Conservation (phyloP, 2,113 vertebrate genomes). For the Lasiurus borealis region DNA sequence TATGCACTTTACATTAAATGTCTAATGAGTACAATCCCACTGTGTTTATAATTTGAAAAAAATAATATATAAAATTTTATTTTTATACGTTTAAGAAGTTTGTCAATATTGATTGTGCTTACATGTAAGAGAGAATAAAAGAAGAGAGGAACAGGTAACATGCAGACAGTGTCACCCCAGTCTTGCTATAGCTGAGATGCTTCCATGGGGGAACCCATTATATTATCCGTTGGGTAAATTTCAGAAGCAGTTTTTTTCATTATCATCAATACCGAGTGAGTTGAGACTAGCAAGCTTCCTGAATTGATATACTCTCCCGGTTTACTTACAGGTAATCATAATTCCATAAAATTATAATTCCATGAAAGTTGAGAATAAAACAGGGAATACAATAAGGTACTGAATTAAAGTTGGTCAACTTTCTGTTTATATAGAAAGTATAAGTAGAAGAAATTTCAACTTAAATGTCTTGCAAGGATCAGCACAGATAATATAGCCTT, state of each 20-base stretch:
- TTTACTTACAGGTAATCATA: slow-evolving; percentile 30
- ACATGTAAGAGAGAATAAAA: neutral
- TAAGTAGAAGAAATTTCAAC: neutral
- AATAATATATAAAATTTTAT: neutral
- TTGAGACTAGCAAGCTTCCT: neutral
- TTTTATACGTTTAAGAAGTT: neutral
- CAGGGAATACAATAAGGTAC: neutral
- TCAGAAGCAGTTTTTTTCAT: neutral
- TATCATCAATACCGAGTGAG: neutral
- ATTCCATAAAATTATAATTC: neutral
- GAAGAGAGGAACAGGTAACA: neutral
- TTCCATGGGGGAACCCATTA: neutral
- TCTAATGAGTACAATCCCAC: neutral
- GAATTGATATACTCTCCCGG: neutral
- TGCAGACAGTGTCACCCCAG: neutral
- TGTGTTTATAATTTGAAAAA: slow-evolving; percentile 29
- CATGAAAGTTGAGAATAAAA: slow-evolving; percentile 41
- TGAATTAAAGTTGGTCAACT: slow-evolving; percentile 18
- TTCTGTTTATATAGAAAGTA: slow-evolving; percentile 34
- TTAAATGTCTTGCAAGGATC: neutral
- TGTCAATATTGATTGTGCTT: neutral
- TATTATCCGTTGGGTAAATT: neutral
- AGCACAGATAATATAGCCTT: neutral
- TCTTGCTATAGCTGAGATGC: neutral
- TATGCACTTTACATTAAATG: neutral